Base-by-base conservation (phyloP, 2,113 vertebrate genomes). In the Channa argus region DNA sequence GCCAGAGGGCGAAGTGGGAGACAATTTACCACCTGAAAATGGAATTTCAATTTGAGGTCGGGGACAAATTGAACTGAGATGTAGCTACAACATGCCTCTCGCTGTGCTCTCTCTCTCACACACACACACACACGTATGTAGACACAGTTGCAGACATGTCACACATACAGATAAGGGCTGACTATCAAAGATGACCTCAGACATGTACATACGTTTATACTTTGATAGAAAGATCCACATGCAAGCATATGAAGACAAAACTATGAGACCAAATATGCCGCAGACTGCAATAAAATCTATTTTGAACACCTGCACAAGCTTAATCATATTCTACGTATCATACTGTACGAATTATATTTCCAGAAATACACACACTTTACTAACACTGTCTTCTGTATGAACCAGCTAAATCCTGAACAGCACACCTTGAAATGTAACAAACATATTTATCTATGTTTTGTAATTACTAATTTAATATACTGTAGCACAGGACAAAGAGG, bases 1-100 rank as follows among this genome's bases (percentile, higher is more conserved):
- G 92, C 92, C 92, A 92, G 84, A 89, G 92, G 92, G 92, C 87
- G 89, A 92, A 93, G 92, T 93, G 90, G 88, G 88, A 93, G 90
- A 93, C 92, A 93, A 93, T 93, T 93, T 93, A 92, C 87, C 90
- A 93, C 90, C 90, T 93, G 92, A 92, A 93, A 93, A 93, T 93
- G 92, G 92, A 93, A 93, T 93, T 93, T 93, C 92, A 93, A 93
- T 93, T 93, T 93, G 87, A 91, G 90, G 92, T 92, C 85, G 83
- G 88, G 86, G 84, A 93, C 89, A 93, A 92, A 93, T 93, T 93
- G 92, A 92, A 92, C 89, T 80, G 88, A 92, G 88, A 90, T 93
- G 92, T 93, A 92, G 89, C 89, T 93, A 92, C 92, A 93, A 90
- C 90, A 88, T 84, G 87, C 74, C 88, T 83, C 85, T 85, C 41